phyloP scores from a whole-genome alignment of 92 coral and sea anemone species.

The Palythoa grandiflora region DNA sequence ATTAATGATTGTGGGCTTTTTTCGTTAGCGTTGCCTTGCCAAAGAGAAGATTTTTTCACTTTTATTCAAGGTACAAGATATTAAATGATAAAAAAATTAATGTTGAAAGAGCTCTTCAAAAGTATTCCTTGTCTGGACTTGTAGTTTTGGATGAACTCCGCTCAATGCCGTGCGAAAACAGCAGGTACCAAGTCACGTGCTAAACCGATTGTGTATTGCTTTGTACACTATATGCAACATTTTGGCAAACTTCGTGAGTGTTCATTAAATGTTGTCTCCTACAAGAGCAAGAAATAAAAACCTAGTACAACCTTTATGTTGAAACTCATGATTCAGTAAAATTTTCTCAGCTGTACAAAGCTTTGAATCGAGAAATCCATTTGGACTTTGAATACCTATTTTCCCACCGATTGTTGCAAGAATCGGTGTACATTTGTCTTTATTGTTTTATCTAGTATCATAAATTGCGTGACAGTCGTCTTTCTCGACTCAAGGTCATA shows the following conservation, averaged over 20 bases:
- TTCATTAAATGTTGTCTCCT: background rate
- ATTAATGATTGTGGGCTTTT: conserved; percentile 16
- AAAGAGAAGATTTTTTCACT: background rate
- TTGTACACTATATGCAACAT: background rate
- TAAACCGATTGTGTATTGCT: background rate
- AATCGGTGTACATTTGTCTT: background rate
- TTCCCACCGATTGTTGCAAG: background rate
- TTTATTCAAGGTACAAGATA: background rate
- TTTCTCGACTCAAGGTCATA: background rate
- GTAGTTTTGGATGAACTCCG: background rate
- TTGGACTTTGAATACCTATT: background rate
- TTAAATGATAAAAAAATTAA: background rate
- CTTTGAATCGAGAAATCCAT: background rate
- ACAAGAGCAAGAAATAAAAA: background rate
- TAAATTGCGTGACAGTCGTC: background rate
- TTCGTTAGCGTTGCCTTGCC: background rate
- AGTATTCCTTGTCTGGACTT: conserved; percentile 2
- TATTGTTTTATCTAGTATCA: background rate
- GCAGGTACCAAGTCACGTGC: background rate
- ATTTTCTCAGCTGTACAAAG: background rate
- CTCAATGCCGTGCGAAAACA: background rate
- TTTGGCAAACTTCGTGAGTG: background rate
- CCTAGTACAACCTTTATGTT: background rate
- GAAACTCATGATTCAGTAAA: background rate
- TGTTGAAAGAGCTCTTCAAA: background rate